Evolutionary conservation across 2,888 invertebrate species (phyloP).

Genomic region (Drosophila paracracens): DNA sequence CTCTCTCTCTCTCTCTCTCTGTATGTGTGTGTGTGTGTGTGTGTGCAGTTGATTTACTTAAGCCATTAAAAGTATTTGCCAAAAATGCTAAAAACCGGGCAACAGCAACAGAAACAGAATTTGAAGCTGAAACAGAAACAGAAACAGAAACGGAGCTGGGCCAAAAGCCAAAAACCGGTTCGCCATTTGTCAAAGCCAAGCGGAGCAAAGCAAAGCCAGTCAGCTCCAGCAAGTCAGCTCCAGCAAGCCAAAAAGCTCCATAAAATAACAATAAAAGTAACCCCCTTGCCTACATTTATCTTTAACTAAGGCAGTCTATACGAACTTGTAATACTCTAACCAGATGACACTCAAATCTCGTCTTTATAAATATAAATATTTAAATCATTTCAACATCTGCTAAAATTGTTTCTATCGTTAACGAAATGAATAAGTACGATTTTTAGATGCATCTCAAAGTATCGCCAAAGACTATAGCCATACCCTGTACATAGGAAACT

Average conservation of each 20-base stretch:
- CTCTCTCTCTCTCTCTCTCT: slow-evolving; percentile 5
- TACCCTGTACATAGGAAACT: neutral
- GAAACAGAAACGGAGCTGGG: slow-evolving; percentile 50
- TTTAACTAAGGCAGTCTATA: neutral
- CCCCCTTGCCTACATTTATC: neutral
- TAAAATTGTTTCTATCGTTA: neutral
- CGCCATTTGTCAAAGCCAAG: slow-evolving; percentile 71
- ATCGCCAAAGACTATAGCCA: neutral
- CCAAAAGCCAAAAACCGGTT: slow-evolving; percentile 74
- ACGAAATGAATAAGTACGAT: neutral
- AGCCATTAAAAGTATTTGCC: slow-evolving; percentile 48
- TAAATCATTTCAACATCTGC: neutral
- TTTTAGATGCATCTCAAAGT: neutral
- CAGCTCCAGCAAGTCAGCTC: slow-evolving; percentile 26
- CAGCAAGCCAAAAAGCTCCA: slow-evolving; percentile 41
- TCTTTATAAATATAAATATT: too few species aligned
- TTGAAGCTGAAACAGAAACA: slow-evolving; percentile 33
- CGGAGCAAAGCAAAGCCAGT: slow-evolving; percentile 48
- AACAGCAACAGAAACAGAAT: slow-evolving; percentile 24
- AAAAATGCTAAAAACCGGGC: slow-evolving; percentile 39
- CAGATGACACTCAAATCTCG: neutral
- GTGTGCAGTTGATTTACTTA: slow-evolving; percentile 42
- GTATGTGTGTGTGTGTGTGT: slow-evolving; percentile 15
- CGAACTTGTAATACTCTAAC: slow-evolving; percentile 35
- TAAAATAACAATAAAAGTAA: slow-evolving; percentile 62